Percentiles rank a stretch among this genome's conserved stretches.
Conservation (phyloP, 2,888 invertebrate species). For the Ypsolopha sequella region DNA sequence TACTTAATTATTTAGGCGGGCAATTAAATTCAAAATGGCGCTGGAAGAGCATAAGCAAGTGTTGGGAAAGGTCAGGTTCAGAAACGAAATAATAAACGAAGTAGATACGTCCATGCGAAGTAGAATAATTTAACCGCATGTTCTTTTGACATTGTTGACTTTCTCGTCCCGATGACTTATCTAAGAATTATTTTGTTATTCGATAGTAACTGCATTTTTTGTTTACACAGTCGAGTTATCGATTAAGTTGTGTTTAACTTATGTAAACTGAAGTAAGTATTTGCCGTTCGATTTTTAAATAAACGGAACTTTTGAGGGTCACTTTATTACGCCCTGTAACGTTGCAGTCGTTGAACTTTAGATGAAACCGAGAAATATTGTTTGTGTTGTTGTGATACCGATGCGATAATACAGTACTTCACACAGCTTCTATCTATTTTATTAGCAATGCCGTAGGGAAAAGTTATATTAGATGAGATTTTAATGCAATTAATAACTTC, state of each 20-base stretch:
- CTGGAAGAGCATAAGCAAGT: constrained; percentile 2
- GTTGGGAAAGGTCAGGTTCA: constrained; percentile 58
- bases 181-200: background rate
- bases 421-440: too few relatives aligned
- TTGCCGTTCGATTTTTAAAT: background rate
- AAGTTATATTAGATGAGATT: too few relatives aligned
- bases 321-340: background rate
- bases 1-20: too few relatives aligned
- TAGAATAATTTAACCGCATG: constrained; percentile 2
- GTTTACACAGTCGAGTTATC: constrained; percentile 7
- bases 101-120: too few relatives aligned
- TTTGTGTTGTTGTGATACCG: too few relatives aligned
- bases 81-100: constrained; percentile 6
- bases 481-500: too few relatives aligned
- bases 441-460: too few relatives aligned
- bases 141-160: constrained; percentile 30
- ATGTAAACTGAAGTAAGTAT: background rate
- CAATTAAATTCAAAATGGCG: background rate
- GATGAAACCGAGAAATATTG: too few relatives aligned
- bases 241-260: constrained; percentile 11
- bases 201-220: constrained; percentile 1
- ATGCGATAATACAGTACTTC: too few relatives aligned
- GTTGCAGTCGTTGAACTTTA: too few relatives aligned
- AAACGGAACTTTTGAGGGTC: constrained; percentile 2
- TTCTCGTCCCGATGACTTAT: constrained; percentile 11